phyloP scores from a whole-genome alignment of 2,113 vertebrate genomes.

The Lathamus discolor region DNA sequence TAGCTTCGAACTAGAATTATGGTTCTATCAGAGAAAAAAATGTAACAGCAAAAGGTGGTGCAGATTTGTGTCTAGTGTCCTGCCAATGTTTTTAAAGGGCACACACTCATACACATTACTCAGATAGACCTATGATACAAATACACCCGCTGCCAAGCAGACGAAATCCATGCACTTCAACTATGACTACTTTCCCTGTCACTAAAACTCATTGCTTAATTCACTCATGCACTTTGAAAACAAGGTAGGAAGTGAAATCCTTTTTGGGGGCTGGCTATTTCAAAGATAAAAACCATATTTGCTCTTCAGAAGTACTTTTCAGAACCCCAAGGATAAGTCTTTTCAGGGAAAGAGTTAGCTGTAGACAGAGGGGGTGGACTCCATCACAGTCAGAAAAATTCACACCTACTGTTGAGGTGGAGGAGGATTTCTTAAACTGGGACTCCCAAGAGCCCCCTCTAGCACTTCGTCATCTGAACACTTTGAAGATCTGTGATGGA shows the following conservation, averaged over 20 bases:
- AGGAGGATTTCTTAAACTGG: conserved; percentile 51
- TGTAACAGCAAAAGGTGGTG: neutral
- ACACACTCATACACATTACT: neutral
- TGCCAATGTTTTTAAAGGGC: neutral
- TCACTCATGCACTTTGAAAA: conserved; percentile 2
- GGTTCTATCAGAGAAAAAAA: neutral
- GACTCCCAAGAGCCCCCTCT: conserved; percentile 42
- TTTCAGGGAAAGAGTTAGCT: neutral
- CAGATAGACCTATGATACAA: neutral
- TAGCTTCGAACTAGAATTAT: neutral
- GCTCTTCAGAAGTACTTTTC: conserved; percentile 9
- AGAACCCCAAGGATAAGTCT: conserved; percentile 5
- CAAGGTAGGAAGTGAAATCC: neutral
- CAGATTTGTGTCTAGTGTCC: neutral
- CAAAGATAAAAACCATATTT: neutral
- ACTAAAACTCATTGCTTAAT: neutral
- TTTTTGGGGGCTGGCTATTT: neutral
- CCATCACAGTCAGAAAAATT: conserved; percentile 22
- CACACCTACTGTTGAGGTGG: conserved; percentile 29
- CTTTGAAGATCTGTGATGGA: conserved; percentile 61
- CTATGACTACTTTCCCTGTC: neutral
- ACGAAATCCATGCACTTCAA: neutral
- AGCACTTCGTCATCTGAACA: neutral
- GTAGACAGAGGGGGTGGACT: conserved; percentile 57
- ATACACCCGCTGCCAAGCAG: neutral